Conservation (phyloP, 2,797 vertebrate genomes). For the Rhinatrema bivittatum region DNA sequence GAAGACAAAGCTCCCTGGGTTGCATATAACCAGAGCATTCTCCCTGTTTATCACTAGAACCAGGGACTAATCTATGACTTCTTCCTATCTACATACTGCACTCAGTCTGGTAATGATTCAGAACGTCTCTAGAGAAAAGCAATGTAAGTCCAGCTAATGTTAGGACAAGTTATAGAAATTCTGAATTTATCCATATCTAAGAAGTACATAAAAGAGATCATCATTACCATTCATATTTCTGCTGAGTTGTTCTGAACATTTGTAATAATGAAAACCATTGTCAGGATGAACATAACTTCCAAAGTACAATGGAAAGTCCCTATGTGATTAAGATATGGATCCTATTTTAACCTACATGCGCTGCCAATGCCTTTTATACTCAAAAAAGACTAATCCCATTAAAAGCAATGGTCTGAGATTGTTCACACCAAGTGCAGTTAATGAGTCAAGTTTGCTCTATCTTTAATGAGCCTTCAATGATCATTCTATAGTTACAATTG, state of each 20-base stretch:
- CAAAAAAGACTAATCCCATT: constrained; percentile 37
- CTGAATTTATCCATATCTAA: too few species aligned
- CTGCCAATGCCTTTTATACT: constrained; percentile 56
- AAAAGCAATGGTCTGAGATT: constrained; percentile 41
- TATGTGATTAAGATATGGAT: constrained; percentile 36
- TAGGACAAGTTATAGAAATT: too few species aligned
- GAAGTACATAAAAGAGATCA: too few species aligned
- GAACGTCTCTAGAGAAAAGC: too few species aligned
- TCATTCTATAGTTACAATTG: constrained; percentile 31
- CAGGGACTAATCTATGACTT: too few species aligned
- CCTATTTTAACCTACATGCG: constrained; percentile 44
- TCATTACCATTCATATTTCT: too few species aligned
- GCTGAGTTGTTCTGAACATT: constrained; percentile 8
- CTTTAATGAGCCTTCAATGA: constrained; percentile 26
- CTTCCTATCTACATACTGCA: too few species aligned
- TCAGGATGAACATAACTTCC: constrained; percentile 15
- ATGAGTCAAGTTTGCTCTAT: constrained; percentile 34
- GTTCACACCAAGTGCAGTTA: constrained; percentile 34
- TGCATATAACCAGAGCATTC: too few species aligned
- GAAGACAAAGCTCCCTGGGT: too few species aligned
- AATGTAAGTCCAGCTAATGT: too few species aligned
- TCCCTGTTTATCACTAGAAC: too few species aligned
- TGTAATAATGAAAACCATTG: constrained; percentile 23
- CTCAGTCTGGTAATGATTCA: too few species aligned
- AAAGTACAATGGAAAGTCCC: constrained; percentile 23